Evolutionary conservation across 2,888 invertebrate genomes (phyloP).

Genomic region (Agonopterix arenella): DNA sequence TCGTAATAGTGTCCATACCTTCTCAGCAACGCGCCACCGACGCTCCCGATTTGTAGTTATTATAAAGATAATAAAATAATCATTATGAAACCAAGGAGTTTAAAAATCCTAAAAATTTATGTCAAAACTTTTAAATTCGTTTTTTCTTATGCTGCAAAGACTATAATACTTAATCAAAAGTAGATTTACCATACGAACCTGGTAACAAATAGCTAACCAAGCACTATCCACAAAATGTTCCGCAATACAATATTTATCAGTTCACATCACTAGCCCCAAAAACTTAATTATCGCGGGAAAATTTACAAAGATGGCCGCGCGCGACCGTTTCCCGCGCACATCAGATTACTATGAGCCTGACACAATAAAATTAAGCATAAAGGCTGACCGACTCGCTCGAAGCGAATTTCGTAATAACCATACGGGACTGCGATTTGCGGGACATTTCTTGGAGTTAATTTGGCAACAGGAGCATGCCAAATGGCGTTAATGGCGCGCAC

Average conservation of each 20-base stretch:
- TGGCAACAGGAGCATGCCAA: slow-evolving; percentile 49
- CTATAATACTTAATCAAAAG: neutral
- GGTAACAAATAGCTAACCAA: too few species aligned
- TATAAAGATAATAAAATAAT: too few species aligned
- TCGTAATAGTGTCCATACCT: too few species aligned
- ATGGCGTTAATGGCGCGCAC: slow-evolving; percentile 29
- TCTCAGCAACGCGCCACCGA: too few species aligned
- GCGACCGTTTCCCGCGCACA: slow-evolving; percentile 48
- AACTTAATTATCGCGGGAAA: slow-evolving; percentile 24
- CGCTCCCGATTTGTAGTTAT: too few species aligned
- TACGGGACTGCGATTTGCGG: slow-evolving; percentile 29
- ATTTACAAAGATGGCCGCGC: slow-evolving; percentile 30
- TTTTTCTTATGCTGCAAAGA: slow-evolving; percentile 1
- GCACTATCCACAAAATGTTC: neutral
- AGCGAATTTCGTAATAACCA: slow-evolving; percentile 52
- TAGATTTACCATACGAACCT: too few species aligned
- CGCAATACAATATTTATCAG: neutral
- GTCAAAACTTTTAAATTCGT: neutral
- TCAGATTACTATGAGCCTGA: slow-evolving; percentile 46
- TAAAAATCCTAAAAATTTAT: too few species aligned
- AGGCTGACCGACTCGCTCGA: slow-evolving; percentile 29
- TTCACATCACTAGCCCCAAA: slow-evolving; percentile 11
- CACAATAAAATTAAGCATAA: slow-evolving; percentile 61
- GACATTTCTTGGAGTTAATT: slow-evolving; percentile 47
- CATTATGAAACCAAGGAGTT: too few species aligned